Conservation (phyloP, 2,113 vertebrate genomes). For the Onychostoma macrolepis region DNA sequence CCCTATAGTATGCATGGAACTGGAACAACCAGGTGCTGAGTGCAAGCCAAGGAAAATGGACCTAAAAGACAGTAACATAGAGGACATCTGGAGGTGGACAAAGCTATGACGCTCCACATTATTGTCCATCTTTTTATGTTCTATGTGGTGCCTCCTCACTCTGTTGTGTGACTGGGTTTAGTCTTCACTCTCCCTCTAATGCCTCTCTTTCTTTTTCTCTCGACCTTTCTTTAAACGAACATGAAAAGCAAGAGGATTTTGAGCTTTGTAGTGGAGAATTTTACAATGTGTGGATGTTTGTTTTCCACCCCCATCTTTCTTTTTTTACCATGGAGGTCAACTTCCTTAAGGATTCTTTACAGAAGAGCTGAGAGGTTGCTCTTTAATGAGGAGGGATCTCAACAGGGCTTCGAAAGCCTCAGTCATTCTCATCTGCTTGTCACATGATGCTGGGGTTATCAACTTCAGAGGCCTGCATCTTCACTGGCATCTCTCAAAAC, state of each 20-base stretch:
- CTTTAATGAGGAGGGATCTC: conserved; percentile 68
- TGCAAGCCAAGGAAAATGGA: conserved; percentile 70
- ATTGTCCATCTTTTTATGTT: neutral
- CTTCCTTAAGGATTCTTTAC: conserved; percentile 60
- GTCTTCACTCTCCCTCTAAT: neutral
- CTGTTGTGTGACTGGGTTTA: neutral
- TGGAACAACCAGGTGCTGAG: conserved; percentile 66
- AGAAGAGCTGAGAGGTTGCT: conserved; percentile 60
- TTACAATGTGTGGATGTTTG: conserved; percentile 34
- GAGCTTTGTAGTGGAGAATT: neutral
- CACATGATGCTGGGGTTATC: conserved; percentile 50
- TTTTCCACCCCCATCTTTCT: conserved; percentile 45
- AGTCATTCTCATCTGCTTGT: conserved; percentile 45
- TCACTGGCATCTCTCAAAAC: conserved; percentile 52
- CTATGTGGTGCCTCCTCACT: neutral
- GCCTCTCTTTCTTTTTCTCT: neutral
- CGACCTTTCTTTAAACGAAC: conserved; percentile 18
- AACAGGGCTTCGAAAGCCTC: conserved; percentile 30
- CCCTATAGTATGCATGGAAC: conserved; percentile 64
- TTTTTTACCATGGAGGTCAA: conserved; percentile 40
- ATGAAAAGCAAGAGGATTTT: neutral
- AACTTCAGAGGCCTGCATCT: conserved; percentile 52
- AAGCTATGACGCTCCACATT: neutral
- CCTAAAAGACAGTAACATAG: conserved; percentile 11
- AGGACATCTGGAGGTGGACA: conserved; percentile 9